Evolutionary conservation across 2,888 invertebrate genomes (phyloP), one percentile per base, ranked within the genome.

Genomic region (Campaea margaritaria): DNA sequence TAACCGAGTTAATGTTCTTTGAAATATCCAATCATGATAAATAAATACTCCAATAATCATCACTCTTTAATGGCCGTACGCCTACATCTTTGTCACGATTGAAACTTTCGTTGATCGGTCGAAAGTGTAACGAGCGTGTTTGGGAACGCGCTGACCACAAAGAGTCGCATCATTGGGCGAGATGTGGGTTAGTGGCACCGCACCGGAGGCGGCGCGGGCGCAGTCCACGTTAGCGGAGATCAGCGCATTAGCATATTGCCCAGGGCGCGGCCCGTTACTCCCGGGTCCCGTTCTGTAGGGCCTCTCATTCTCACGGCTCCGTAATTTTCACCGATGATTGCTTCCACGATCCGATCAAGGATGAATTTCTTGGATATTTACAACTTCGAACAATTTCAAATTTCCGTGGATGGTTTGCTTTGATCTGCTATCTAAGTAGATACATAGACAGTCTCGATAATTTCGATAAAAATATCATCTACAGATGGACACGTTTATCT

Each of bases 101-200:
- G 76, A 75, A 86, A 87, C 86, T 88, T 91, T 90, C 88, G 78
- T 85, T 84, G 81, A 86, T 88, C 85, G 78, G 87, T 85, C 81
- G 89, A 91, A 91, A 91, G 91, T 91, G 86, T 87, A 87, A 86
- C 87, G 84, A 87, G 85, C 83, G 84, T 87, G 82, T 87, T 87
- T 83, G 84, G 82, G 81, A 86, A 82, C 83, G 81, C 79, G 80
- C 78, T 85, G 86, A 84, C 85, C 86, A 83, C 85, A 83, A 85
- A 82, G 83, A 85, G 86, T 82, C 85, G 82, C 85, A 88, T 89
- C 89, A 86, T 84, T 80, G 83, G 80, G 68, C 72, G 82, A 85
- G 86, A 91, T 90, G 91, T 91, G 80, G 92, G 92, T 92, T 86
- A 91, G 91, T 91, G 72, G 91, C 82, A 87, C 87, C 79, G 75